Evolutionary conservation across 2,888 invertebrate genomes (phyloP), one percentile per base, ranked within the genome.

Genomic region (Autographa gamma): DNA sequence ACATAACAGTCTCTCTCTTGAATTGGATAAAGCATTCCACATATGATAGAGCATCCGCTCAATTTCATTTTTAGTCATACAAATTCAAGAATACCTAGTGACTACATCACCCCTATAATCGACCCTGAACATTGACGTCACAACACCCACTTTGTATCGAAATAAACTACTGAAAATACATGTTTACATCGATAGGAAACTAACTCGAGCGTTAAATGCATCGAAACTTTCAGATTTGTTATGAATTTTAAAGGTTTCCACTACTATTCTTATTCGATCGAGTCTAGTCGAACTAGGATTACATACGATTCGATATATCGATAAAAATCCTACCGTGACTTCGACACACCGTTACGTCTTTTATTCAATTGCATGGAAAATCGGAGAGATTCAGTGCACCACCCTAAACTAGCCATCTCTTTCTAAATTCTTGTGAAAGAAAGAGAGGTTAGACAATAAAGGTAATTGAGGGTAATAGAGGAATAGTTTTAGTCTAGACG

Each of bases 361-460:
- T 90, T 91, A 94, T 94, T 95, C 94, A 94, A 94, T 94, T 92
- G 94, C 91, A 91, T 91, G 93, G 94, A 95, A 95, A 94, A 94
- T 94, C 93, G 90, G 84, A 86, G 85, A 90, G 92, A 93, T 93
- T 92, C 91, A 88, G 88, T 86, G 83, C 86, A 89, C 90, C 91
- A 90, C 90, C 89, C 90, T 87, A 85, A 73, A 80, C 73, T 70
- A 67, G 34, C 72, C 62, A 61, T 91, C 91, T 76, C 83, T 84
- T 76, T 92, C 83, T 18, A 63, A 62, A 66, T 41, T 4, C 48
- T 14, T 34, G 67, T 19, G 88, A 65, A 32, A 70, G 88, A 92
- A 72, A 84, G 88, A 81, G 91, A 92, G 54, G 63, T 74, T 43
- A n/a, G 81, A 86, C 87, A 88, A 86, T 89, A 86, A 90, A 83